Evolutionary conservation across 2,797 vertebrate species (phyloP).

Genomic region (Falco columbarius): DNA sequence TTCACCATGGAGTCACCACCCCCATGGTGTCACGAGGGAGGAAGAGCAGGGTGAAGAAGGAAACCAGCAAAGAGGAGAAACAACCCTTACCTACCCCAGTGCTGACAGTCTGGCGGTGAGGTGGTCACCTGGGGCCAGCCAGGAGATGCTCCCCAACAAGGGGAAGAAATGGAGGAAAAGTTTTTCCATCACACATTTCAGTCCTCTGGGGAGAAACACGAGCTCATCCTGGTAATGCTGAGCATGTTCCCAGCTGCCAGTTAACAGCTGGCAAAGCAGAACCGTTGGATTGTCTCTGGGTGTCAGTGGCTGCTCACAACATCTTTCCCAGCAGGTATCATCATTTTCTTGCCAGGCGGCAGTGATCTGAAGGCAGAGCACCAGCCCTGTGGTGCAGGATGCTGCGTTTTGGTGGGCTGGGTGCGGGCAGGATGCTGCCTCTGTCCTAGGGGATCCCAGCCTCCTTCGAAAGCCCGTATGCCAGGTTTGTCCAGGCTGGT

Average conservation of each 20-base stretch:
- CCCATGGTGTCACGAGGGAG: neutral
- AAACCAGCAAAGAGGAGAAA: neutral
- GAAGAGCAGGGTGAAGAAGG: neutral
- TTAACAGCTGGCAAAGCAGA: slow-evolving; percentile 4
- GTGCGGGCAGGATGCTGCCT: neutral
- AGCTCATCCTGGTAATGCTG: neutral
- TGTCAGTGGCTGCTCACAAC: neutral
- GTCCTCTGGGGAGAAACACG: neutral
- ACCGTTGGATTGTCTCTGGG: neutral
- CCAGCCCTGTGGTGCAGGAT: neutral
- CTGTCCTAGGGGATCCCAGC: neutral
- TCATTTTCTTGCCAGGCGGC: neutral
- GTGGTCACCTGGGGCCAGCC: rapidly evolving
- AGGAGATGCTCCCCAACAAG: neutral
- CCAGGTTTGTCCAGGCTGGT: neutral
- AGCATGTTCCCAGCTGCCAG: neutral
- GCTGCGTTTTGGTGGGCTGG: neutral
- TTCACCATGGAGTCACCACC: neutral
- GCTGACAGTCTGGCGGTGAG: rapidly evolving
- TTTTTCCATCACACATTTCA: neutral
- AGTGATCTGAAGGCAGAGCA: neutral
- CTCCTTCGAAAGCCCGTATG: neutral
- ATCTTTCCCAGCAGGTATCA: neutral
- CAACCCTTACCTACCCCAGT: neutral
- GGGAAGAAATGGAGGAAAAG: neutral